Conservation (phyloP, 2,113 vertebrate genomes). For the Semnornis frantzii region DNA sequence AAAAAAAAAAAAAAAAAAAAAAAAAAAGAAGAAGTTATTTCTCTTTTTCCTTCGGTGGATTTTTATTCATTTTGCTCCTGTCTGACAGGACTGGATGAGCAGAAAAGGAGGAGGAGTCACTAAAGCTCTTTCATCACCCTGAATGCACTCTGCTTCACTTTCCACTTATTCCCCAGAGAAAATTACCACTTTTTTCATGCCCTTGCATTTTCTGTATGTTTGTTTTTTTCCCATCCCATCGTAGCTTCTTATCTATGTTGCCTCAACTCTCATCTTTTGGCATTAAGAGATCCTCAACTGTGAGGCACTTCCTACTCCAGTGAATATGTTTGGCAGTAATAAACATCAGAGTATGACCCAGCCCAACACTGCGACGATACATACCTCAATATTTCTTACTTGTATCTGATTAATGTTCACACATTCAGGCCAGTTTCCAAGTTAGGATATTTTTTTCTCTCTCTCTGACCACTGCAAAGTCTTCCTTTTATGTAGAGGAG, state of each 20-base stretch:
- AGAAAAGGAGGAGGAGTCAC: background rate
- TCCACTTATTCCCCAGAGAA: background rate
- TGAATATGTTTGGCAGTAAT: background rate
- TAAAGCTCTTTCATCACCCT: background rate
- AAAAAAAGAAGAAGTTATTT: too few species aligned
- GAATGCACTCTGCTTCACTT: fast-evolving
- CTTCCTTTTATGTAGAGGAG: too few species aligned
- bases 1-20: too few species aligned
- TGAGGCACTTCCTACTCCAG: background rate
- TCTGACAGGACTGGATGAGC: background rate
- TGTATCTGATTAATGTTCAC: background rate
- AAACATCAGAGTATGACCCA: background rate
- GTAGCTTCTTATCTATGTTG: background rate
- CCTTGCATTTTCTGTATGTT: background rate
- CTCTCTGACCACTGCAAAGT: background rate
- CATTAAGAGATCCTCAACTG: background rate
- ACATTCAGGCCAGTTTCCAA: background rate
- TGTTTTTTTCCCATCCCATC: background rate
- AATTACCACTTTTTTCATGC: background rate
- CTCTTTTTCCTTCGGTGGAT: background rate
- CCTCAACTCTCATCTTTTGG: background rate
- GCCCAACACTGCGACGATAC: background rate
- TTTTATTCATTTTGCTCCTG: constrained; percentile 27
- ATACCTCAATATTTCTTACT: background rate
- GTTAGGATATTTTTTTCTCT: background rate